phyloP scores from a whole-genome alignment of 1,140 invertebrate genomes.

The Adoxophyes honmai region DNA sequence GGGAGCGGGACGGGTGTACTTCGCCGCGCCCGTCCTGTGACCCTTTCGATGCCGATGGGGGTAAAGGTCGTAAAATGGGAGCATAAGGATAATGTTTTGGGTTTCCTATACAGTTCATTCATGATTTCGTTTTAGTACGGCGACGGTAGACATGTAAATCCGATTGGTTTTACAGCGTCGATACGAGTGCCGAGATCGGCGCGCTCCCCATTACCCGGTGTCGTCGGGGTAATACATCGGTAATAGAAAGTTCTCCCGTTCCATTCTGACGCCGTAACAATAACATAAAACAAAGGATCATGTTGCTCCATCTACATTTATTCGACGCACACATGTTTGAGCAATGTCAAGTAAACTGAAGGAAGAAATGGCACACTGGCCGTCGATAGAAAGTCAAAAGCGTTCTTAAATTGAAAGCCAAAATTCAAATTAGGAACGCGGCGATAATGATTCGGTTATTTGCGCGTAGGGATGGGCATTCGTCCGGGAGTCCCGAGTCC shows the following conservation, averaged over 20 bases:
- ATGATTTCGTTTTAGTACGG: conserved; percentile 75
- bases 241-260: conserved; percentile 57
- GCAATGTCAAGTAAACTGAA: too few relatives aligned
- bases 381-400: neutral
- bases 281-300: conserved; percentile 15
- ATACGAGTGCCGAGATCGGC: conserved; percentile 50
- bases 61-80: conserved; percentile 76
- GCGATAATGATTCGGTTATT: conserved; percentile 57
- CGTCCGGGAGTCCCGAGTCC: conserved; percentile 33
- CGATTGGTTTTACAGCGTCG: conserved; percentile 61
- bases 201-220: conserved; percentile 54
- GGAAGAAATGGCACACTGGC: too few relatives aligned
- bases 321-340: neutral
- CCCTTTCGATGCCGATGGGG: conserved; percentile 70
- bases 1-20: conserved; percentile 50
- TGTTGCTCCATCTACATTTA: neutral
- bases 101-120: conserved; percentile 75
- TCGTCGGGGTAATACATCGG: conserved; percentile 59
- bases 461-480: conserved; percentile 43
- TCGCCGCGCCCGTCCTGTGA: conserved; percentile 68
- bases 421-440: conserved; percentile 54
- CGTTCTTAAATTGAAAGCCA: neutral
- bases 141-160: conserved; percentile 72
- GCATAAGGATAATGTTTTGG: conserved; percentile 77
- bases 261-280: conserved; percentile 16